Conservation (phyloP, 2,888 invertebrate species). For the Pardosa pseudoannulata region DNA sequence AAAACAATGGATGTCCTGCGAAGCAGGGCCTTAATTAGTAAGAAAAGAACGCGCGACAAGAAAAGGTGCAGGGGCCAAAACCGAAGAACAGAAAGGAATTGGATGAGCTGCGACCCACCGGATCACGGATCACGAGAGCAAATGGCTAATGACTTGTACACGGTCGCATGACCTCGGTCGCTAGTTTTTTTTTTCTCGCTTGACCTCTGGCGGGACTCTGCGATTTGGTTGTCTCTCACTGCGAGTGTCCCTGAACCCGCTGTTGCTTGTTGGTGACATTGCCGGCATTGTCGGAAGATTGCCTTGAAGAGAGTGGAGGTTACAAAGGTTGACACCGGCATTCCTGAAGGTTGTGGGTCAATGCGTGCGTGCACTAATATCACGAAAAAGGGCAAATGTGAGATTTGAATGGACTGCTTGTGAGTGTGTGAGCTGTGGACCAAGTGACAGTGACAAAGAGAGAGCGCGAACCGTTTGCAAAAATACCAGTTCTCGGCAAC, state of each 20-base stretch:
- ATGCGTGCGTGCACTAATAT: neutral
- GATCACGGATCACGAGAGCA: conserved; percentile 44
- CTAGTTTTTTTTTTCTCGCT: conserved; percentile 32
- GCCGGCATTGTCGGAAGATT: conserved; percentile 16
- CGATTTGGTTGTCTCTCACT: conserved; percentile 42
- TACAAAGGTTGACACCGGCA: neutral
- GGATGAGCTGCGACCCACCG: conserved; percentile 48
- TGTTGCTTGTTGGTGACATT: conserved; percentile 32
- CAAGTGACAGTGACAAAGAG: no score
- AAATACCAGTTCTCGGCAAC: no score
- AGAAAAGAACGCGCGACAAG: conserved; percentile 60
- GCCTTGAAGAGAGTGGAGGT: neutral
- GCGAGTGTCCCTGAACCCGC: conserved; percentile 23
- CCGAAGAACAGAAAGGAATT: conserved; percentile 15
- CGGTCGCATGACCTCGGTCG: conserved; percentile 56
- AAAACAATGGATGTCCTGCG: conserved; percentile 51
- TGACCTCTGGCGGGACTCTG: conserved; percentile 60
- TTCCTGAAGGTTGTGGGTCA: neutral
- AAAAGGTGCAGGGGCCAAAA: conserved; percentile 39
- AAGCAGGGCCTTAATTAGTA: conserved; percentile 63
- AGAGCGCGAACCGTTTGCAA: no score
- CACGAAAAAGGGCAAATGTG: no score
- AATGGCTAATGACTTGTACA: conserved; percentile 70
- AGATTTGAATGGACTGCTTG: no score
- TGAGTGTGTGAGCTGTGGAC: no score